Percentiles rank a stretch among this genome's conserved stretches.
These are phyloP conservation scores for Aleadryas rufinucha DNA, from an alignment of 2,113 vertebrate genomes.

Conservation along the genomic window DNA sequence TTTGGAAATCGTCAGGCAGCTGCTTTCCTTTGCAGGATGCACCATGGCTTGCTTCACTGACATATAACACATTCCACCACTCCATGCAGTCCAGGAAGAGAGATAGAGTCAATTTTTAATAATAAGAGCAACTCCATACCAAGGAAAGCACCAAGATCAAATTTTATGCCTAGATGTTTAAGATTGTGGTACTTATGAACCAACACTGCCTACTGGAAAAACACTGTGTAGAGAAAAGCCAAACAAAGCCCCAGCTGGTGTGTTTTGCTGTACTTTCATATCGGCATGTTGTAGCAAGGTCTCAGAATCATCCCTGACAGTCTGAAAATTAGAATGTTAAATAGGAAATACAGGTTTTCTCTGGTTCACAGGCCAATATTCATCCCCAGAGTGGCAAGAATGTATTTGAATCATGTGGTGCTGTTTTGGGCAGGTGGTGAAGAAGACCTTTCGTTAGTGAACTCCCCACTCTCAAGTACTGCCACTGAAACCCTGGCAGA, in stretches of 20 bases:
- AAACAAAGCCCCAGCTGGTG: background rate
- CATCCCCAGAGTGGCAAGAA: background rate
- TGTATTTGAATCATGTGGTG: background rate
- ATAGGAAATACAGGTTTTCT: background rate
- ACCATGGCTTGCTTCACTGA: background rate
- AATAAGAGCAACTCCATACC: background rate
- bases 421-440: background rate
- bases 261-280: background rate
- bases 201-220: background rate
- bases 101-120: background rate
- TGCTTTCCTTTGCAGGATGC: background rate
- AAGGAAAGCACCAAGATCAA: background rate
- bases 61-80: background rate
- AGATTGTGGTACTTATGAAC: background rate
- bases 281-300: background rate
- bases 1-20: slow-evolving; percentile 12
- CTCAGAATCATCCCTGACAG: background rate
- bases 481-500: background rate
- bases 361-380: background rate
- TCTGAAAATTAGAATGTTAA: background rate
- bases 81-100: background rate
- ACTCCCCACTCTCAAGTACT: background rate
- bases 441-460: background rate
- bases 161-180: background rate
- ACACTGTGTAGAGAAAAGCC: background rate